Evolutionary conservation across 2,113 vertebrate genomes (phyloP), one percentile per base, ranked within the genome.

Genomic region (Cathartes aura): DNA sequence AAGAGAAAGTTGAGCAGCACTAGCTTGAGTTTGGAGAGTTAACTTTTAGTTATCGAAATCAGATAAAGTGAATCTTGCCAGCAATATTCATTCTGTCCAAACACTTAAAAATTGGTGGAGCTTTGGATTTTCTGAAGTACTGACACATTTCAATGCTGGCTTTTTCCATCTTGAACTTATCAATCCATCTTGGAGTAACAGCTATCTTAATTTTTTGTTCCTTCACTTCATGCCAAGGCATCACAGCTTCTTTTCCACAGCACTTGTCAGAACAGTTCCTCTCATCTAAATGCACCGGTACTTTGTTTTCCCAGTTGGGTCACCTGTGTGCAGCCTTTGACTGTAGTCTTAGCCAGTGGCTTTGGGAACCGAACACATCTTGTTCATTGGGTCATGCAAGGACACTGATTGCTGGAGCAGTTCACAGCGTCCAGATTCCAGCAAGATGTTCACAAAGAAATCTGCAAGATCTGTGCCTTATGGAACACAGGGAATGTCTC

Each of bases 1-100:
- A 94, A 96, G 70, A 64, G 18, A 79, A 96, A 96, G 64, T 91
- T 90, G 66, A 91, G 81, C 83, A 63, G 81, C 55, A 40, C 24
- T 38, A 66, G 36, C 52, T 79, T 56, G 21, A 82, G 60, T 96
- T 87, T 93, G 76, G 59, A 58, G 71, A 95, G 73, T 75, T 93
- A 93, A 75, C 84, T 93, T 97, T 75, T 43, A 75, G 70, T 79
- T 71, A 58, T n/a, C 47, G 19, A 56, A 87, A 70, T 72, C 42
- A 72, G 73, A 84, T 7, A 72, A 96, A 96, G 40, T 60, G 38
- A 67, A 72, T 60, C 29, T 91, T 48, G 47, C 64, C 70, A 72
- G 72, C 21, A 45, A 53, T 36, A 80, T 36, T 72, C 12, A 36
- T 81, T n/a, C 40, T 72, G 32, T 55, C n/a, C 32, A 48, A 52